A percentile compares a stretch with the other conserved stretches of the same genome.
Conservation (phyloP, 2,888 invertebrate genomes). For the Nomada hirtipes region DNA sequence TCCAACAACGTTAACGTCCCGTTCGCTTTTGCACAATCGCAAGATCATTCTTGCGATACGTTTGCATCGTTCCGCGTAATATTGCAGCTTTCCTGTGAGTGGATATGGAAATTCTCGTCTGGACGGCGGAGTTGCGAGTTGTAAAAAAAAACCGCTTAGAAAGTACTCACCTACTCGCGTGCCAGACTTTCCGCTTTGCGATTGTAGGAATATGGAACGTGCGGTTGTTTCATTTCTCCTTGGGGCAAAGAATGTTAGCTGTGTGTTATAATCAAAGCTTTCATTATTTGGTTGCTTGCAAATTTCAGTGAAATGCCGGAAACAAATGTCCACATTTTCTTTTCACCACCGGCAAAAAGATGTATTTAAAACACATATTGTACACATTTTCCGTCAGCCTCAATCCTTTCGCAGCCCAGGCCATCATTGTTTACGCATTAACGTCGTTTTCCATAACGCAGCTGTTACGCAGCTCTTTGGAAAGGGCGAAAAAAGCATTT, state of each 20-base stretch:
- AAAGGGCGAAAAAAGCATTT: neutral
- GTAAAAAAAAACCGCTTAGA: constrained; percentile 58
- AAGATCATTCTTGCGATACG: neutral
- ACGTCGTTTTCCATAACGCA: neutral
- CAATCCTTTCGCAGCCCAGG: neutral
- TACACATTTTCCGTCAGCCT: neutral
- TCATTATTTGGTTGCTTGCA: too few species aligned
- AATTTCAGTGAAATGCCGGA: too few species aligned
- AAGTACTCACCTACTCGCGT: constrained; percentile 46
- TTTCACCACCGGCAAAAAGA: too few species aligned
- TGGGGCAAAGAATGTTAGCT: neutral
- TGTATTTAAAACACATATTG: too few species aligned
- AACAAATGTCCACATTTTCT: too few species aligned
- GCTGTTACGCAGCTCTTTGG: too few species aligned
- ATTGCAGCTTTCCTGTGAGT: neutral
- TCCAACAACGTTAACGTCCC: neutral
- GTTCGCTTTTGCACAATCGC: neutral
- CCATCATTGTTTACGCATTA: neutral
- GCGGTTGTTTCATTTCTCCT: neutral
- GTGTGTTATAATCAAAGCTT: neutral
- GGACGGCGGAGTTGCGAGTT: constrained; percentile 23
- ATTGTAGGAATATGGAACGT: neutral
- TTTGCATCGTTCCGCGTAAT: neutral
- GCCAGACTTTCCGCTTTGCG: constrained; percentile 21
- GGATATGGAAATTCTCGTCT: constrained; percentile 21